phyloP scores from a whole-genome alignment of 2,888 invertebrate genomes.

The Terebella lapidaria region DNA sequence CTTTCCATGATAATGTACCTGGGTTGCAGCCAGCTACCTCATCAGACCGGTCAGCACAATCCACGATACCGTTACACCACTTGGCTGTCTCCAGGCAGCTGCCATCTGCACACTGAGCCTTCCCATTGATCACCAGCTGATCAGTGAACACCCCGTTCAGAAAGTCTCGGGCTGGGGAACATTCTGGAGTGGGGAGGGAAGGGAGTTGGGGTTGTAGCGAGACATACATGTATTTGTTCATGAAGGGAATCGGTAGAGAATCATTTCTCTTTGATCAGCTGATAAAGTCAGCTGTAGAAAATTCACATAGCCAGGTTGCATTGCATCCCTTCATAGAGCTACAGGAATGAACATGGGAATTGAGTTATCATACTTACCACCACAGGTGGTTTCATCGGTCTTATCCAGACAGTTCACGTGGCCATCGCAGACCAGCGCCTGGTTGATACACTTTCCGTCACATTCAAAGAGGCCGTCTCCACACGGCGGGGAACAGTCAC shows the following conservation, averaged over 20 bases:
- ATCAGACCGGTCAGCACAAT: neutral
- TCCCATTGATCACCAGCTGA: neutral
- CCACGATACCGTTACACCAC: neutral
- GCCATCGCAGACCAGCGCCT: neutral
- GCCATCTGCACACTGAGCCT: neutral
- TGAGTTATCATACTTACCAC: too few relatives aligned
- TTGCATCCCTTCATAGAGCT: too few relatives aligned
- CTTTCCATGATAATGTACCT: too few relatives aligned
- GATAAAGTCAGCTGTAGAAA: too few relatives aligned
- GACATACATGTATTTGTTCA: too few relatives aligned
- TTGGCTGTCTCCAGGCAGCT: neutral
- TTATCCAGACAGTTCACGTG: neutral
- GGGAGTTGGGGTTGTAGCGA: too few relatives aligned
- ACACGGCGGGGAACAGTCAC: neutral
- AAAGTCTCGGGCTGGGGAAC: neutral
- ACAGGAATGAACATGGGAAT: too few relatives aligned
- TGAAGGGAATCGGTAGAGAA: too few relatives aligned
- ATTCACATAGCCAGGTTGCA: too few relatives aligned
- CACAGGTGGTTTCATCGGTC: neutral
- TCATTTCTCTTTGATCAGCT: too few relatives aligned
- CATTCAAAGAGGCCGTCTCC: neutral
- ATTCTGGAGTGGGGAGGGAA: too few relatives aligned
- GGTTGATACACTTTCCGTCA: neutral
- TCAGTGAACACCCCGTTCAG: neutral
- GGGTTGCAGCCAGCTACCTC: neutral